Conservation (phyloP, 2,888 invertebrate genomes). For the Embidobia sp. region DNA sequence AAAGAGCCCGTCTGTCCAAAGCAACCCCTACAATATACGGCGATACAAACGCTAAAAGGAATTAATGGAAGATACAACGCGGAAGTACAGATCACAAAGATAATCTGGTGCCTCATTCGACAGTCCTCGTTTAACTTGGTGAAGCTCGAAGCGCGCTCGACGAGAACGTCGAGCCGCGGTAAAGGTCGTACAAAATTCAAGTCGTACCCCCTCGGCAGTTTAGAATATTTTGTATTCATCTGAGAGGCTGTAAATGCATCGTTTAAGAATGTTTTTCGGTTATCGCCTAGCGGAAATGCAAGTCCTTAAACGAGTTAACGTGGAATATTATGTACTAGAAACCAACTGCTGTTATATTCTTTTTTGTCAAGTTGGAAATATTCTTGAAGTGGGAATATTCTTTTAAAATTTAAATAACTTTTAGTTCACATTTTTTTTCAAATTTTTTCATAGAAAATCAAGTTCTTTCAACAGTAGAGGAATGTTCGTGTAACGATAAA, state of each 20-base stretch:
- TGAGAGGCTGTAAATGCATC: conserved; percentile 32
- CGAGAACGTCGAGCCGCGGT: conserved; percentile 10
- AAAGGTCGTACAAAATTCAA: conserved; percentile 56
- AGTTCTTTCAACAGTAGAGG: too few species aligned
- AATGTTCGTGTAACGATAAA: too few species aligned
- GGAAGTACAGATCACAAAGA: conserved; percentile 67
- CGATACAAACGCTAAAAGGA: conserved; percentile 35
- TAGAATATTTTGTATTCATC: conserved; percentile 59
- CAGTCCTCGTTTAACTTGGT: conserved; percentile 26
- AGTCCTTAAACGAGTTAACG: neutral
- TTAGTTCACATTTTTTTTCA: too few species aligned
- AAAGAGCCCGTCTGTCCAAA: too few species aligned
- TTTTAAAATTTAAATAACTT: too few species aligned
- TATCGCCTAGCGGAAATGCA: conserved; percentile 24
- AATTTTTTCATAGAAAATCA: too few species aligned
- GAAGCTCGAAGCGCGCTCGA: conserved; percentile 58
- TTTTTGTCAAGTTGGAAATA: too few species aligned
- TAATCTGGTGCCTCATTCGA: conserved; percentile 24
- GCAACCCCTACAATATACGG: neutral
- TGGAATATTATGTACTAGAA: too few species aligned
- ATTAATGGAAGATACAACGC: conserved; percentile 71
- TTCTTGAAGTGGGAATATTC: too few species aligned
- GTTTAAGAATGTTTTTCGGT: conserved; percentile 20
- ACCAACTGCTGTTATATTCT: too few species aligned
- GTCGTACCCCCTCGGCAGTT: conserved; percentile 21